phyloP scores from a whole-genome alignment of 2,888 invertebrate species.

The Cinara cedri region DNA sequence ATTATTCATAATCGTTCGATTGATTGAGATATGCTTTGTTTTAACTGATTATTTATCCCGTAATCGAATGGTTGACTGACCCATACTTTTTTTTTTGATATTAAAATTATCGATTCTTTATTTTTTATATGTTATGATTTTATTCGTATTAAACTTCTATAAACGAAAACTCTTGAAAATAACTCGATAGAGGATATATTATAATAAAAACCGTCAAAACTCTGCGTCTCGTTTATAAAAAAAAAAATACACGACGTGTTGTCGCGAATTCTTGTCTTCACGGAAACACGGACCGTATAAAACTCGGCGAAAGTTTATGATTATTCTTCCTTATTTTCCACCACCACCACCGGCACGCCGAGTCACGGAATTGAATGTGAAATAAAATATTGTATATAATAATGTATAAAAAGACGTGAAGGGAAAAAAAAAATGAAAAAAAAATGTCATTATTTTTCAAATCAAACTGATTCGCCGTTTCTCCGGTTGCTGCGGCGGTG shows the following conservation, averaged over 20 bases:
- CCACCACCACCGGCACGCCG: not conserved
- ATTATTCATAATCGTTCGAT: no score
- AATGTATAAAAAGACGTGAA: not conserved
- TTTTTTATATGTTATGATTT: no score
- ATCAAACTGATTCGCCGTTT: not conserved
- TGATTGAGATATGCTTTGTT: no score
- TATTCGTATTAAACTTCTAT: no score
- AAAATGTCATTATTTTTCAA: conserved; percentile 13
- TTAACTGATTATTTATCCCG: no score
- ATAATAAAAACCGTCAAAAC: conserved; percentile 22
- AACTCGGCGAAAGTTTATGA: conserved; percentile 25
- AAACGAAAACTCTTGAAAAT: conserved; percentile 17
- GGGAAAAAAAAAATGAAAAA: not conserved
- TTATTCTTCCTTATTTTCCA: not conserved
- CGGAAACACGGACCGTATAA: not conserved
- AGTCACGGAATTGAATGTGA: not conserved
- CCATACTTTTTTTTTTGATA: no score
- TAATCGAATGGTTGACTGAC: no score
- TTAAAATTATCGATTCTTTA: no score
- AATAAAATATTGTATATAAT: not conserved
- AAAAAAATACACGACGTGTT: not conserved
- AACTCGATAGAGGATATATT: no score
- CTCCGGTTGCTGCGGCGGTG: not conserved
- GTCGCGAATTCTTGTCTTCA: not conserved
- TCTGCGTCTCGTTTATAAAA: not conserved